Conservation (phyloP, 2,113 vertebrate species). For the Asarcornis scutulata region DNA sequence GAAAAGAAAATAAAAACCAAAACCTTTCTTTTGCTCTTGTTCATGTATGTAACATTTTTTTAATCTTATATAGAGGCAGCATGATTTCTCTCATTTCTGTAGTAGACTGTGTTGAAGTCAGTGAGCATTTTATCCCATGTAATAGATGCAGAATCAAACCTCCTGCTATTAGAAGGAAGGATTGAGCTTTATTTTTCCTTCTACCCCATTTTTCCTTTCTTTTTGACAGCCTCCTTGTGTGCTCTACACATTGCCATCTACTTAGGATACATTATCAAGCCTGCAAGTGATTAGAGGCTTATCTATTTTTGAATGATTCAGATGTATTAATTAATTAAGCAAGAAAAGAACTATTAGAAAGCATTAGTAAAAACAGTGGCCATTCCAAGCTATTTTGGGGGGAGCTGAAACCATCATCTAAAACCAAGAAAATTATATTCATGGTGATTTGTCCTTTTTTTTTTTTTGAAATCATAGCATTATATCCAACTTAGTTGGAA, state of each 20-base stretch:
- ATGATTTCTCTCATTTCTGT: background rate
- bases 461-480: background rate
- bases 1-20: rapidly evolving
- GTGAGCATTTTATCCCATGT: background rate
- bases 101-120: background rate
- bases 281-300: conserved; percentile 2
- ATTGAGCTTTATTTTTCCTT: background rate
- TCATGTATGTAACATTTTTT: background rate
- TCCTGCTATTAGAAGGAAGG: background rate
- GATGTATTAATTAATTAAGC: conserved; percentile 42
- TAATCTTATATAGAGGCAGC: background rate
- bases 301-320: conserved; percentile 46
- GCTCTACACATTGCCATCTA: background rate
- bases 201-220: background rate
- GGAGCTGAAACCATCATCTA: conserved; percentile 7
- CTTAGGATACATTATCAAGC: conserved; percentile 19
- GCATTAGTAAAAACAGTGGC: conserved; percentile 19
- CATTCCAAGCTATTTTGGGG: background rate
- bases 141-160: conserved; percentile 20
- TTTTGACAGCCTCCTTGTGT: conserved; percentile 7
- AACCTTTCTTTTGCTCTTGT: background rate
- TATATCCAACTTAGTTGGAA: conserved; percentile 16
- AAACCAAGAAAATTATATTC: background rate
- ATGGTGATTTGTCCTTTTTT: background rate
- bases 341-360: conserved; percentile 31